Conservation (phyloP, 2,797 vertebrate species). For the Oceanodroma leucorhoa region DNA sequence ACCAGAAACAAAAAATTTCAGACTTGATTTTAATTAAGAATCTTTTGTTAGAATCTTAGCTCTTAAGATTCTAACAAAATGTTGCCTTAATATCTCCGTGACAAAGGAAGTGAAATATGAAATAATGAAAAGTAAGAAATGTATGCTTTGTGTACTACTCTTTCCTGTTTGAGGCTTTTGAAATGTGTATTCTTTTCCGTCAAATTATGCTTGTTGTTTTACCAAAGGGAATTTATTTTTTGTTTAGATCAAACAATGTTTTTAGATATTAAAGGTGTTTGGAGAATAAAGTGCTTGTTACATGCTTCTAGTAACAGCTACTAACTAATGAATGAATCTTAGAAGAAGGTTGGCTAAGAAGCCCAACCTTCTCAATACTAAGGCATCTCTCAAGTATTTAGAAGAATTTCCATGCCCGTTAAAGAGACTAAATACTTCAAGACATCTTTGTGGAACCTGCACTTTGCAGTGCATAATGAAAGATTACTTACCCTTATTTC, state of each 20-base stretch:
- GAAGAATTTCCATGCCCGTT: not conserved
- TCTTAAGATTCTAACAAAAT: not conserved
- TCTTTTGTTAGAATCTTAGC: not conserved
- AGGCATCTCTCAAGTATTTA: not conserved
- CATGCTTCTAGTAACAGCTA: not conserved
- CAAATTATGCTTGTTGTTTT: not conserved
- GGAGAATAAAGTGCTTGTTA: not conserved
- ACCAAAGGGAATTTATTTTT: not conserved
- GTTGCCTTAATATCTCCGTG: not conserved
- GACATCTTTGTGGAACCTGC: not conserved
- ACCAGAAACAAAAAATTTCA: not conserved
- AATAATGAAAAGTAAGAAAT: not conserved
- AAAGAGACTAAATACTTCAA: not conserved
- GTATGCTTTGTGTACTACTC: not conserved
- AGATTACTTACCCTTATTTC: not conserved
- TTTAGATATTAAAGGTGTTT: not conserved
- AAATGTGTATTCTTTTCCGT: not conserved
- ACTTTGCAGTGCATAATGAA: not conserved
- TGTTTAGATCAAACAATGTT: not conserved
- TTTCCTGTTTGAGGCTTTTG: not conserved
- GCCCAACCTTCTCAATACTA: not conserved
- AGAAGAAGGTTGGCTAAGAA: not conserved
- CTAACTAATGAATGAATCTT: not conserved
- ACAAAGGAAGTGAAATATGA: not conserved
- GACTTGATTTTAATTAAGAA: not conserved